phyloP scores from a whole-genome alignment of 1,140 invertebrate species.

The Solen grandis region DNA sequence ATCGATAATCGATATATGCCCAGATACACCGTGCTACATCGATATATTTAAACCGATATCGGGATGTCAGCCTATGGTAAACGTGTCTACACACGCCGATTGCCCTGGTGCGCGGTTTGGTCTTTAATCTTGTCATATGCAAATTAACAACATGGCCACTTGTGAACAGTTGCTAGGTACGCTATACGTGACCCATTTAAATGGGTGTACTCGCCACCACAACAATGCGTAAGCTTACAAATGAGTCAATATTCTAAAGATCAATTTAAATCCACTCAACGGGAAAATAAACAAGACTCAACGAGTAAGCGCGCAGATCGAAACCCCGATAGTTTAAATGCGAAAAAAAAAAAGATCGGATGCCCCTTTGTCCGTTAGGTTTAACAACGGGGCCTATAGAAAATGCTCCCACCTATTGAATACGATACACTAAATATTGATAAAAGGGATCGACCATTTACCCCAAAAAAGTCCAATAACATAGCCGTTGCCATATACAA shows the following conservation, averaged over 20 bases:
- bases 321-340: constrained; percentile 18
- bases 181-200: constrained; percentile 55
- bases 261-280: constrained; percentile 56
- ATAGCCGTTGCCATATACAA: not conserved
- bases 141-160: constrained; percentile 22
- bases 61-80: too few relatives aligned
- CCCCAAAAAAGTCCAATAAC: not conserved
- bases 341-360: constrained; percentile 26
- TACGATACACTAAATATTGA: too few relatives aligned
- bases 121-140: constrained; percentile 37
- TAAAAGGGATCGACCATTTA: too few relatives aligned
- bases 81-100: too few relatives aligned
- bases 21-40: constrained; percentile 34
- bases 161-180: constrained; percentile 52
- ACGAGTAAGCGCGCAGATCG: constrained; percentile 41
- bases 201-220: constrained; percentile 22
- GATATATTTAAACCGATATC: constrained; percentile 48
- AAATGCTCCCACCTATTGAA: too few relatives aligned
- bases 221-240: constrained; percentile 36
- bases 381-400: not conserved
- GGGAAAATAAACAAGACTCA: constrained; percentile 48
- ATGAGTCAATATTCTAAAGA: constrained; percentile 56
- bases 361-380: constrained; percentile 9
- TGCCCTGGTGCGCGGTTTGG: too few relatives aligned
- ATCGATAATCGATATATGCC: too few relatives aligned